Evolutionary conservation across 2,113 vertebrate genomes (phyloP).

Genomic region (Perognathus longimembris): DNA sequence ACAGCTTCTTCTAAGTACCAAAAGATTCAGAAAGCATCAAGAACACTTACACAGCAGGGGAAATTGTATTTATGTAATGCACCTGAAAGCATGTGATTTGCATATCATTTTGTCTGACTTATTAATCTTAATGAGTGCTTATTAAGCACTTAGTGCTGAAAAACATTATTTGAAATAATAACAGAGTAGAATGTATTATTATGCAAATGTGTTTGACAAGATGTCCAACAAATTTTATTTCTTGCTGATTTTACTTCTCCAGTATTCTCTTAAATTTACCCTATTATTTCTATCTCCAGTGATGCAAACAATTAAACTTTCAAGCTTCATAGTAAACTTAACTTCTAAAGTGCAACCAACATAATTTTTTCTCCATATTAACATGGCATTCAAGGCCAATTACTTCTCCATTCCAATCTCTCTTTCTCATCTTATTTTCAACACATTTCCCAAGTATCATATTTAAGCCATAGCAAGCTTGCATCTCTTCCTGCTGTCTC

Average conservation of each 20-base stretch:
- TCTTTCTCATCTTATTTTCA: slow-evolving; percentile 31
- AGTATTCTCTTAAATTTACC: not conserved
- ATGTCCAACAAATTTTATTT: slow-evolving; percentile 40
- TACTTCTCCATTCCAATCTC: not conserved
- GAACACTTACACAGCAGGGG: slow-evolving; percentile 66
- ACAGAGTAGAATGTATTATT: slow-evolving; percentile 50
- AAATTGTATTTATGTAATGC: slow-evolving; percentile 66
- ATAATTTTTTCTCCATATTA: slow-evolving; percentile 50
- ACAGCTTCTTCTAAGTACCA: slow-evolving; percentile 21
- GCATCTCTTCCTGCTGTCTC: not conserved
- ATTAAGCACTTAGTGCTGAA: slow-evolving; percentile 76
- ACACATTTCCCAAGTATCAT: not conserved
- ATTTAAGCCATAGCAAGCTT: not conserved
- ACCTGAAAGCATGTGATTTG: slow-evolving; percentile 72
- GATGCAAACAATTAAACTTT: slow-evolving; percentile 13
- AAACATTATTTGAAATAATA: slow-evolving; percentile 75
- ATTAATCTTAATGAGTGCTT: slow-evolving; percentile 74
- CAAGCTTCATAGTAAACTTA: not conserved
- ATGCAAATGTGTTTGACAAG: slow-evolving; percentile 61
- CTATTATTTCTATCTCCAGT: not conserved
- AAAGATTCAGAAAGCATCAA: slow-evolving; percentile 53
- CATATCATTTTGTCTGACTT: slow-evolving; percentile 72
- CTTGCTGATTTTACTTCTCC: slow-evolving; percentile 31
- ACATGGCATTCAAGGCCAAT: not conserved
- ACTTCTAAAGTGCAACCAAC: not conserved